Base-by-base conservation (phyloP, 1,140 invertebrate genomes). In the Manduca sexta region DNA sequence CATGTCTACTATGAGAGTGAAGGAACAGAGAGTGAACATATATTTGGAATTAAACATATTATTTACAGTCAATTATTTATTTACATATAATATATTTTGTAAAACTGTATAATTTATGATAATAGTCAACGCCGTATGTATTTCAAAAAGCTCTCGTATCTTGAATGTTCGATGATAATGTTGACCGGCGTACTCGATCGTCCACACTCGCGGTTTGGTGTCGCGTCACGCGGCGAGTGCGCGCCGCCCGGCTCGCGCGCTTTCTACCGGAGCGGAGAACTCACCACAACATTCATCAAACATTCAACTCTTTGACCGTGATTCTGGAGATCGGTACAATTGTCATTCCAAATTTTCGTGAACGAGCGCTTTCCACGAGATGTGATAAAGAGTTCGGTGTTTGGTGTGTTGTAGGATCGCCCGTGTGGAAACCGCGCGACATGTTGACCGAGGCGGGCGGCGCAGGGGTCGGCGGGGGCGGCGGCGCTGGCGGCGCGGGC, bases 361-460 rank as follows among this genome's bases (percentile, higher is more conserved):
- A n/a, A 40, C 53, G 44, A 51, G 35, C 49, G 44, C 57, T 45
- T 15, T 35, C 39, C 52, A 43, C 46, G 42, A 42, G 49, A 41
- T 33, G 48, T 49, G 52, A 49, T 73, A 84, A 87, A 87, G 84
- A 86, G 85, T 87, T 87, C 74, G 82, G 84, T 87, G 84, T 87
- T 86, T 86, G 84, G 81, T 88, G 87, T 90, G 88, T 92, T 92
- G 87, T 92, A 92, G 93, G 93, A 84, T 95, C 94, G 77, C 94
- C 94, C 77, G 92, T 96, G 83, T 96, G 94, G 94, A 96, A 96
- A 91, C 93, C 93, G 87, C 90, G 94, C 88, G 93, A 94, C 86
- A 89, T 88, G 88, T 79, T 84, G 70, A 58, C 69, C 66, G 77
- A 80, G 66, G 62, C 64, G 56, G 61, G 63, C 52, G 34, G 54